Evolutionary conservation across 2,113 vertebrate genomes (phyloP), one percentile per base, ranked within the genome.

Genomic region (Scalopus aquaticus): DNA sequence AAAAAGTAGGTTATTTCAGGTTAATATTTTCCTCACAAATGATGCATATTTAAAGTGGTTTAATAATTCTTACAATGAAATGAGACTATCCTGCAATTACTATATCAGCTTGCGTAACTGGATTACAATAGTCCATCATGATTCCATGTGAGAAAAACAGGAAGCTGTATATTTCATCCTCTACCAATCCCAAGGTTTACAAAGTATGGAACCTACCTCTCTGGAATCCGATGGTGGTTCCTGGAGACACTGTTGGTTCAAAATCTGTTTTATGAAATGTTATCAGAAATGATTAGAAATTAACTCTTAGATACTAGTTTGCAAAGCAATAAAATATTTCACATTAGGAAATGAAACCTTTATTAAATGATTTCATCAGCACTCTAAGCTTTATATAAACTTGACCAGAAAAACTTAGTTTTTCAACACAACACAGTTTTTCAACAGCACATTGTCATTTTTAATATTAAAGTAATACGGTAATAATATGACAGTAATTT

Each of bases 131-230:
- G 22, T 56, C 20, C 20, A 56, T 22, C 17, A 56, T 22, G 13
- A 51, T 51, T 51, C 15, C 3, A 2, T 51, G 49, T 51, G 20
- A 56, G 26, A 58, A 44, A 91, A 95, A 30, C 17, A 73, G 32
- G 11, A 70, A 56, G 56, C 10, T 60, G 10, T 17, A 10, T 69
- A 35, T 62, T 83, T 83, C 15, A 56, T 69, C 6, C 28, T 60
- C 15, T 65, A 82, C 54, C 51, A 92, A 9, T 35, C 30, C 15
- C 42, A 88, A 72, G 12, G 7, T 44, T 95, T 35, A 39, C 46
- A 44, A 74, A 80, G 16, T 54, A n/a, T 54, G 22, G 30, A 74
- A 64, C 88, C 1, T 88, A 96, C 95, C 93, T 95, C 91, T 3
- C 42, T 44, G 88, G 46, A 46, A 7, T 84, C 69, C 54, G 28